Base-by-base conservation (phyloP, 1,140 invertebrate species). In the Trichonephila clavipes region DNA sequence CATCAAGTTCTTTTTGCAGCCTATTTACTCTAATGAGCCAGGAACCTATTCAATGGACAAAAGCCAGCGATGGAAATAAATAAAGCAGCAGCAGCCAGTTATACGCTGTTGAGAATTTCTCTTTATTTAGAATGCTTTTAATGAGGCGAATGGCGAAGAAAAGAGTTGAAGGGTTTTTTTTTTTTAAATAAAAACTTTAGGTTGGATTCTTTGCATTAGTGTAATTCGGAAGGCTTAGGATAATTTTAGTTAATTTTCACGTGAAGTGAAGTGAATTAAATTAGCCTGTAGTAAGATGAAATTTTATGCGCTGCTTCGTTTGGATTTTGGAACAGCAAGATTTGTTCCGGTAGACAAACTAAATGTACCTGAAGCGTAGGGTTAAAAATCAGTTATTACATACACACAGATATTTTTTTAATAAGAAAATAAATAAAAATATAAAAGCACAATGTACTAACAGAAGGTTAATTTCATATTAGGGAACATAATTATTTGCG, bases 21-120 rank as follows among this genome's bases (percentile, higher is more conserved):
- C 69, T 90, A 90, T 90, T 90, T 90, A 90, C 64, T 81, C 69
- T 90, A 90, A 90, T 90, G 88, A 90, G 69, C 44, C 59, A 58
- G 64, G 64, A 10, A 12, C 8, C 21, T 10, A 24, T 69, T 69
- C 64, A 69, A 83, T 58, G 81, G 81, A 34, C 81, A 44, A 58
- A 83, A 24, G 40, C 51, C 34, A 40, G 40, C 24, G 24, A 69
- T 69, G 64, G 24, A 69, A 69, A 69, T 69, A 69, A 69, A 69
- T 69, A 69, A 69, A 69, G 64, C 64, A 51, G 44, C 6, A 24
- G 21, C 64, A 69, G n/a, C 64, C 64, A 69, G 64, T 69, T 69
- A 69, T 69, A n/a, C 64, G 21, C 64, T 24, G 21, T 69, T 69
- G n/a, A 69, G 64, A 69, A 69, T 24, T 69, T 69, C 16, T 69